These are phyloP conservation scores for Crotophaga sulcirostris DNA, from an alignment of 2,113 vertebrate species.

Conservation along the genomic window DNA sequence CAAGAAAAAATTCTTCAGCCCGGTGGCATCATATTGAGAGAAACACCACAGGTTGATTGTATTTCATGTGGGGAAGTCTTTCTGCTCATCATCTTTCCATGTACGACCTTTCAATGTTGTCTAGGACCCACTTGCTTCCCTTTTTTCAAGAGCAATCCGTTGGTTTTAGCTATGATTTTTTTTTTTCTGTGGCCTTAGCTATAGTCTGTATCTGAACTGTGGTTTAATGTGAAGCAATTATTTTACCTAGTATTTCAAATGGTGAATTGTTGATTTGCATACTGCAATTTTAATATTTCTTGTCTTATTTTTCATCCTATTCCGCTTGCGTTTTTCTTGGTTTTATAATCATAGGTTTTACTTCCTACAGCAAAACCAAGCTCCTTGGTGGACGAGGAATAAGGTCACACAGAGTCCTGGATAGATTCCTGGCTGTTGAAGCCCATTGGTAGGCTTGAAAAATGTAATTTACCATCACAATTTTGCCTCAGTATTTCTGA, in stretches of 20 bases:
- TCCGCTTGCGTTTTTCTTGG: background rate
- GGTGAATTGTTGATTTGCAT: background rate
- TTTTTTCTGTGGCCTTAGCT: background rate
- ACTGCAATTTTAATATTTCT: background rate
- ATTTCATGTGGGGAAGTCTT: background rate
- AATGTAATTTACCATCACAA: background rate
- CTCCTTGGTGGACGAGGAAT: background rate
- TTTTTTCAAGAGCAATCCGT: background rate
- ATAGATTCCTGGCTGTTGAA: background rate
- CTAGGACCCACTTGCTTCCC: background rate
- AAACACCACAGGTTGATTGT: background rate
- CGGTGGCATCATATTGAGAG: background rate
- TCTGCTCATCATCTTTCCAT: background rate
- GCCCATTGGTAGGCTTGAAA: background rate
- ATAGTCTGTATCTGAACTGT: background rate
- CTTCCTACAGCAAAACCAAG: background rate
- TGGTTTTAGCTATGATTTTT: background rate
- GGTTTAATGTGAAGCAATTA: background rate
- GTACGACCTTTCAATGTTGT: background rate
- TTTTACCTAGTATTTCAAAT: background rate
- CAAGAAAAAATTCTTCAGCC: background rate
- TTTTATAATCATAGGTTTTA: background rate
- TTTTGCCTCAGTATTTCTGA: background rate
- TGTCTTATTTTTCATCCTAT: background rate
- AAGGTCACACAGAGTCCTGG: background rate